These are phyloP conservation scores for Eupithecia pulchellata DNA, from an alignment of 2,888 invertebrate species.

Conservation along the genomic window DNA sequence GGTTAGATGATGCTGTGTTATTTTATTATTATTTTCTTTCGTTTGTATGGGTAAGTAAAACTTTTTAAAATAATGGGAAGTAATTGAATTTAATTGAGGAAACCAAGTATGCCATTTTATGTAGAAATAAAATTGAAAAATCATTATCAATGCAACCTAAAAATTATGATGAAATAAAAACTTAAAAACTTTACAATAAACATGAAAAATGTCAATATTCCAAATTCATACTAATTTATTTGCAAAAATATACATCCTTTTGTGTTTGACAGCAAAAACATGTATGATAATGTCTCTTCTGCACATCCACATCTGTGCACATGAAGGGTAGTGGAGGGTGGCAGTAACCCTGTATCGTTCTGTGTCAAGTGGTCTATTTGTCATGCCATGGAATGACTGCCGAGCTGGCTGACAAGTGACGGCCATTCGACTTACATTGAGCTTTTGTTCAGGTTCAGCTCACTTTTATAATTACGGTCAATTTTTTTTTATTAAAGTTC, in stretches of 20 bases:
- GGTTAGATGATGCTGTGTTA: no score
- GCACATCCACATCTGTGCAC: background rate
- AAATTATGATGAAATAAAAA: no score
- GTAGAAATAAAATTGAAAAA: no score
- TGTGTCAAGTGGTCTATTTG: constrained; percentile 27
- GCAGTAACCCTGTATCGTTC: constrained; percentile 28
- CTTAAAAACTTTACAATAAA: no score
- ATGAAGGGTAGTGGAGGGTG: constrained; percentile 24
- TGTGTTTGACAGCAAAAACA: no score
- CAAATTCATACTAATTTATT: background rate
- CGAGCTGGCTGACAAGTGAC: background rate
- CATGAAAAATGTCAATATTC: background rate
- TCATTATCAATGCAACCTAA: no score
- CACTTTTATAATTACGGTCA: background rate
- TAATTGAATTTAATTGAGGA: no score
- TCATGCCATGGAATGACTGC: constrained; percentile 9
- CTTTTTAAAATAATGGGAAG: no score
- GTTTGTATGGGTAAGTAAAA: no score
- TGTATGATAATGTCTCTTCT: constrained; percentile 3
- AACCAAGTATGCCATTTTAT: no score
- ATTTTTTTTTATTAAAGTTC: background rate
- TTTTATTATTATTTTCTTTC: no score
- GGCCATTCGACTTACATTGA: background rate
- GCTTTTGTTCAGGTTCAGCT: background rate
- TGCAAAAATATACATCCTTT: background rate